phyloP scores from a whole-genome alignment of 2,888 invertebrate genomes.

The Nowickia ferox region DNA sequence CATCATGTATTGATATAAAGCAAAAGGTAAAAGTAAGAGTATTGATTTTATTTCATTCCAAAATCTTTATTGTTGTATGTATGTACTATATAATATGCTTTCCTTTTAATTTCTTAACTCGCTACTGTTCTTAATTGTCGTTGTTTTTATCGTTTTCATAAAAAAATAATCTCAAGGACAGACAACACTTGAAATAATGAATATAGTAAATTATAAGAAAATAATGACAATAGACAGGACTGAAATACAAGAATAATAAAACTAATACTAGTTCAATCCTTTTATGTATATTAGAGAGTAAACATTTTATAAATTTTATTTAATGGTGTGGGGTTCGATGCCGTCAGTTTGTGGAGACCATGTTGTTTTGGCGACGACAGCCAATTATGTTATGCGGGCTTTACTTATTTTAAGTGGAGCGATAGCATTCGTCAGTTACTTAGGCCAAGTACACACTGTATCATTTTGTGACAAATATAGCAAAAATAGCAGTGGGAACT shows the following conservation, averaged over 20 bases:
- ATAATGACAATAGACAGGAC: conserved; percentile 13
- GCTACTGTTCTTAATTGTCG: neutral
- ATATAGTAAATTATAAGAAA: conserved; percentile 31
- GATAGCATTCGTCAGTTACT: too few species aligned
- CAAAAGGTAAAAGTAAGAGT: conserved; percentile 3
- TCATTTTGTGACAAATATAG: too few species aligned
- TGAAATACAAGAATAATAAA: conserved; percentile 1
- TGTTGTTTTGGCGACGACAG: too few species aligned
- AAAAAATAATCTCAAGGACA: conserved; percentile 58
- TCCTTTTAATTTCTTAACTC: neutral
- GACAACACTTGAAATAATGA: conserved; percentile 39
- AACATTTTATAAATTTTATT: too few species aligned
- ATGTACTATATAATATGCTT: conserved; percentile 29
- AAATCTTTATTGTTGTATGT: conserved; percentile 24
- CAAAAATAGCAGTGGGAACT: too few species aligned
- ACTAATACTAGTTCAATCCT: neutral
- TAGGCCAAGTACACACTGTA: too few species aligned
- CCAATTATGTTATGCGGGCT: too few species aligned
- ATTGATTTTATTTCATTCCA: conserved; percentile 50
- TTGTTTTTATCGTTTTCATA: conserved; percentile 8
- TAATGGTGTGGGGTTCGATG: too few species aligned
- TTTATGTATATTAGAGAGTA: too few species aligned
- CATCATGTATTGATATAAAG: neutral
- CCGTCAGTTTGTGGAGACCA: too few species aligned
- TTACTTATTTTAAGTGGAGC: too few species aligned